Base-by-base conservation (phyloP, 2,888 invertebrate species). In the Tipula confusa region DNA sequence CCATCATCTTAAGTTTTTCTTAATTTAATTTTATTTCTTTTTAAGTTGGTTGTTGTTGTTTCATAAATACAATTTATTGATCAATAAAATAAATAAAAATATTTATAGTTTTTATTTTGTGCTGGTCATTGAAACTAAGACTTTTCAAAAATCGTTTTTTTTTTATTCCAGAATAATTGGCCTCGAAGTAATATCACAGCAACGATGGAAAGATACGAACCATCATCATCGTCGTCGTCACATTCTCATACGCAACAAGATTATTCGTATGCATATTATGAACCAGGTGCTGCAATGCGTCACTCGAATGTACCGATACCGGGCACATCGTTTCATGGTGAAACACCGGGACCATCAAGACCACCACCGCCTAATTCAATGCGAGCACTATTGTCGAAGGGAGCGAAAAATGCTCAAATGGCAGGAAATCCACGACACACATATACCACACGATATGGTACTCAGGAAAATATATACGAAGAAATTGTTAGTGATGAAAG, bases 241-340 rank as follows among this genome's bases (percentile, higher is more conserved):
- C 84, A 88, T 82, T 90, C 90, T 86, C 86, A 87, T 83, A 84
- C 85, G 15, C 89, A 89, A 82, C 89, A 89, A 84, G 95, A 95
- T 87, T 96, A 96, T 89, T 94, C 95, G 13, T 96, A 96, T 88
- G 95, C 95, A 24, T 96, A 96, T 88, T 95, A 95, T 88, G 95
- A 95, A 87, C 93, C 93, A 0, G 93, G 93, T 1, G 92, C 92
- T 6, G 91, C 92, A 84, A 92, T 91, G 86, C 90, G 91, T 84
- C 92, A 92, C 86, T 92, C 93, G 84, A 92, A 94, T 87, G 92
- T 94, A 87, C 94, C 94, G 43, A 91, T 92, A 89, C 93, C 92
- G 43, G 83, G 43, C 15, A 83, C 43, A 15, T 83, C 29, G 15
- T 28, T 18, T 15, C 48, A 31, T 15, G 90, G 91, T 85, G 85